These are phyloP conservation scores for Phenganax subtilis DNA, from an alignment of 92 coral and sea anemone species.

Conservation along the genomic window DNA sequence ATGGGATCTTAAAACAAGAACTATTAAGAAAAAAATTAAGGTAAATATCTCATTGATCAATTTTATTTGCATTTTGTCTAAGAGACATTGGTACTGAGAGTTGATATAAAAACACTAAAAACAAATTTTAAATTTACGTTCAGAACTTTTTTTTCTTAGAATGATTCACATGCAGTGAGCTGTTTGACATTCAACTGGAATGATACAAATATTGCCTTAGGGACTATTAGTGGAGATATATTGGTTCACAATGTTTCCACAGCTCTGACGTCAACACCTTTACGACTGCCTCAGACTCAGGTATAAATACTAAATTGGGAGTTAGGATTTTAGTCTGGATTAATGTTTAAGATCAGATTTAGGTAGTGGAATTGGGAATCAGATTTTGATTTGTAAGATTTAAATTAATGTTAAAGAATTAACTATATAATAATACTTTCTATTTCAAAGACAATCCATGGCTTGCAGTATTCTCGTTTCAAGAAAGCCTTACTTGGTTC, in stretches of 20 bases:
- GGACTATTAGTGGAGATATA: slow-evolving; percentile 79
- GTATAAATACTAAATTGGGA: slow-evolving; percentile 34
- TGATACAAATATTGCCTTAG: slow-evolving; percentile 95
- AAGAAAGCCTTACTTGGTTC: slow-evolving; percentile 87
- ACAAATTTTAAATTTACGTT: background rate
- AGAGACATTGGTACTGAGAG: background rate
- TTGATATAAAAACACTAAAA: background rate
- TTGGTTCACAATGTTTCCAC: slow-evolving; percentile 88
- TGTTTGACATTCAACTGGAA: slow-evolving; percentile 88
- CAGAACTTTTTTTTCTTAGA: slow-evolving; percentile 44
- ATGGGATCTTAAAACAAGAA: slow-evolving; percentile 87
- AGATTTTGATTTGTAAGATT: background rate
- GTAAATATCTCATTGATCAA: background rate
- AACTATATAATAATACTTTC: background rate
- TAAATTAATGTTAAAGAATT: background rate
- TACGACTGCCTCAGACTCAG: slow-evolving; percentile 86
- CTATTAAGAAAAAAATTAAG: slow-evolving; percentile 66
- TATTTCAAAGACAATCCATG: slow-evolving; percentile 67
- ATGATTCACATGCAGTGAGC: slow-evolving; percentile 72
- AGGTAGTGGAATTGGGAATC: background rate
- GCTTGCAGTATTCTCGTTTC: slow-evolving; percentile 77
- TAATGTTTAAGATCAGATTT: too few species aligned
- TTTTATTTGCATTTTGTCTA: background rate
- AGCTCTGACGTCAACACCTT: slow-evolving; percentile 75
- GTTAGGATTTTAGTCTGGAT: too few species aligned